Conservation (phyloP, 2,797 vertebrate genomes). For the Hybognathus amarus region DNA sequence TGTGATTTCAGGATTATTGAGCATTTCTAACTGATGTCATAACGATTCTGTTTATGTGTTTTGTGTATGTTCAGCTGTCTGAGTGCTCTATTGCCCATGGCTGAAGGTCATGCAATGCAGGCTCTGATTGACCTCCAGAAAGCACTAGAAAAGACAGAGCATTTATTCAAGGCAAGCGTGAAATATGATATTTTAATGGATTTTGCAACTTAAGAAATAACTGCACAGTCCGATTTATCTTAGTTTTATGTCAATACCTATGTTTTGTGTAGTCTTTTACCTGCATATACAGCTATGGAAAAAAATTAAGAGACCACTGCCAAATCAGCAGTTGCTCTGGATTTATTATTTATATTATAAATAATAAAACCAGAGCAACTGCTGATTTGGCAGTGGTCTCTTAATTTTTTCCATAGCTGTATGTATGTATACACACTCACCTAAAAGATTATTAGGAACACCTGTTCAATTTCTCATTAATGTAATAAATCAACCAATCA, state of each 20-base stretch:
- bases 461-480: no score
- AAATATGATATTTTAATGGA: constrained; percentile 35
- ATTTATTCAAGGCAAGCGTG: constrained; percentile 65
- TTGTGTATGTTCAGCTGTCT: constrained; percentile 50
- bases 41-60: neutral
- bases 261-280: neutral
- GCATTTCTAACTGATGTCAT: neutral
- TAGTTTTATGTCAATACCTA: neutral
- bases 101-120: neutral
- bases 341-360: no score
- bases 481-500: no score
- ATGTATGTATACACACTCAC: no score
- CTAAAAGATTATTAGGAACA: no score
- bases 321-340: no score
- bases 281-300: no score
- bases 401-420: no score
- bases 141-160: neutral
- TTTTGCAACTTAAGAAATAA: neutral
- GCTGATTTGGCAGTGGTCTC: no score
- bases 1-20: neutral
- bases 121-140: fast-evolving
- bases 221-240: neutral
- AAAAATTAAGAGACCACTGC: no score
- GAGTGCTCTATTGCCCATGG: constrained; percentile 41
- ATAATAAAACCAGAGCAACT: no score